A percentile compares a stretch with the other conserved stretches of the same genome.
Conservation (phyloP, 2,888 invertebrate genomes). For the Dichetophora obliterata region DNA sequence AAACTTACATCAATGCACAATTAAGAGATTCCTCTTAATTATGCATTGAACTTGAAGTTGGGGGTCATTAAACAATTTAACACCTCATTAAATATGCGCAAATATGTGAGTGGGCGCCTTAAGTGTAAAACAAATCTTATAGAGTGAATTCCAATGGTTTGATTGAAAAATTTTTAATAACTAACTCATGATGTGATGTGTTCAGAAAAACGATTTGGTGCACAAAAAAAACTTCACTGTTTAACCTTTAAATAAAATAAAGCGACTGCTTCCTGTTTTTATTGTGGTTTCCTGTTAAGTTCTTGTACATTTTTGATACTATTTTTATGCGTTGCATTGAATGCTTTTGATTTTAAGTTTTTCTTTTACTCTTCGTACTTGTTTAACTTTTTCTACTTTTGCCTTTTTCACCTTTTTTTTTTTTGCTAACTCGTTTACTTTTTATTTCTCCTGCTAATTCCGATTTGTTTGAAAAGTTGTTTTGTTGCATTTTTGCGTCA, state of each 20-base stretch:
- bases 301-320: not conserved
- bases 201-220: too few species aligned
- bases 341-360: not conserved
- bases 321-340: not conserved
- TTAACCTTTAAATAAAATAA: not conserved
- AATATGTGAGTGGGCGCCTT: not conserved
- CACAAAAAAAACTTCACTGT: too few species aligned
- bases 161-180: too few species aligned
- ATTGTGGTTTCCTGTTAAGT: conserved; percentile 1
- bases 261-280: not conserved
- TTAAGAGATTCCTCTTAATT: conserved; percentile 29
- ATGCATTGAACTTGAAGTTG: conserved; percentile 8
- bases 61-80: conserved; percentile 19
- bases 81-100: conserved; percentile 16
- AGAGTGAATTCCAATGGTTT: too few species aligned
- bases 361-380: not conserved
- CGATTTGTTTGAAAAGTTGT: conserved; percentile 4
- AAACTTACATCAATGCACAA: conserved; percentile 17
- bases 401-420: too few species aligned
- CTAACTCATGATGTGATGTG: too few species aligned
- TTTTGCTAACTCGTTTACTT: not conserved
- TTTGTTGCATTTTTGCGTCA: conserved; percentile 21
- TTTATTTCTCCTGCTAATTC: not conserved
- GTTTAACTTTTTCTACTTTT: not conserved
- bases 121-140: too few species aligned